Conservation (phyloP, 2,888 invertebrate species). For the Leuctra nigra region DNA sequence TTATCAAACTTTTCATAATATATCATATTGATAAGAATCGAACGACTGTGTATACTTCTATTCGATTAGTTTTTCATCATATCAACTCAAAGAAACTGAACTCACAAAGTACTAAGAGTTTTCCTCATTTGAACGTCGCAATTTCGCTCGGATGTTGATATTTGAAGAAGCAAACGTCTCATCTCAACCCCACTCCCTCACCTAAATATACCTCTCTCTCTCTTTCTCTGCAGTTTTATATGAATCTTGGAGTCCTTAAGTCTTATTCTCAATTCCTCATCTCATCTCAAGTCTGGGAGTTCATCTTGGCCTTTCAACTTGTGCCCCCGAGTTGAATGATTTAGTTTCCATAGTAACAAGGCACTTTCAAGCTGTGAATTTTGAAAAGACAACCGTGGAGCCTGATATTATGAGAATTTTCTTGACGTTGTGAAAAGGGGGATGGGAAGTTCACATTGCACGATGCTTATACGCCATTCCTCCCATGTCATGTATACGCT, state of each 20-base stretch:
- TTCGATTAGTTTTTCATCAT: constrained; percentile 26
- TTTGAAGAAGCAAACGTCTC: constrained; percentile 17
- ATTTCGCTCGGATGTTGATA: constrained; percentile 23
- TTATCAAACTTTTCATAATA: too few relatives aligned
- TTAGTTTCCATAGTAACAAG: constrained; percentile 28
- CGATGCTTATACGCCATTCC: constrained; percentile 10
- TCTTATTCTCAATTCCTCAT: constrained; percentile 20
- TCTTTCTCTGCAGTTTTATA: constrained; percentile 19
- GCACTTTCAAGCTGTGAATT: constrained; percentile 28
- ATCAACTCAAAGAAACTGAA: constrained; percentile 24
- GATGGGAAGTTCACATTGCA: not conserved
- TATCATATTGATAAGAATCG: too few relatives aligned
- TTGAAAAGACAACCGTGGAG: constrained; percentile 24
- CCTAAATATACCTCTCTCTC: constrained; percentile 21
- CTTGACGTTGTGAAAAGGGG: not conserved
- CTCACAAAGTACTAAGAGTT: constrained; percentile 19
- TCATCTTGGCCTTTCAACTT: constrained; percentile 16
- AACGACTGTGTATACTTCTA: too few relatives aligned
- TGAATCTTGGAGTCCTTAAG: constrained; percentile 22
- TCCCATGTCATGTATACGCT: constrained; percentile 23
- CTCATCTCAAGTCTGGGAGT: not conserved
- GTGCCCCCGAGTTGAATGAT: constrained; percentile 24
- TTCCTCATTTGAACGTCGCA: constrained; percentile 21
- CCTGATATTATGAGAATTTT: constrained; percentile 19
- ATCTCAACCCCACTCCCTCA: too few relatives aligned